Conservation (phyloP, 2,888 invertebrate species). For the Hemithea aestivaria region DNA sequence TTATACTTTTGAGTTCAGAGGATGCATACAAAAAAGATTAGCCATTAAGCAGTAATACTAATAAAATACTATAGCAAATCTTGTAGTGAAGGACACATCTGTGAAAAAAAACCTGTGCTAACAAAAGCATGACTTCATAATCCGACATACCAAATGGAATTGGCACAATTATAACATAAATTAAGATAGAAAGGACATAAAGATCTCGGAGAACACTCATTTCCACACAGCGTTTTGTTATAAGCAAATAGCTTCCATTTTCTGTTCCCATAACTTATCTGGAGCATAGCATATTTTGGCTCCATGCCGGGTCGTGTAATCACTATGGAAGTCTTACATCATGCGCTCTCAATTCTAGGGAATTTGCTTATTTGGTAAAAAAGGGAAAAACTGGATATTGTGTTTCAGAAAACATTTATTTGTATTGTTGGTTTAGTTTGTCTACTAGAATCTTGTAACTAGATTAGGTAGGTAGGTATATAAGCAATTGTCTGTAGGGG, state of each 20-base stretch:
- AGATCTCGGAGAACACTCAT: conserved; percentile 11
- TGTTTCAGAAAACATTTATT: too few species aligned
- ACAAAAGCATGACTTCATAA: conserved; percentile 1
- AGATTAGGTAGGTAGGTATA: too few species aligned
- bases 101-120: too few species aligned
- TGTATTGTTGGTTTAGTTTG: too few species aligned
- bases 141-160: conserved; percentile 10
- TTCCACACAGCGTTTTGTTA: conserved; percentile 19
- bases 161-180: conserved; percentile 15
- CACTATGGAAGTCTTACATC: conserved; percentile 21
- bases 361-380: conserved; percentile 4
- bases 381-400: too few species aligned
- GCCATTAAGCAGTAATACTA: too few species aligned
- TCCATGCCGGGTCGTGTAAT: conserved; percentile 23
- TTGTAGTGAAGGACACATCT: too few species aligned
- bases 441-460: too few species aligned
- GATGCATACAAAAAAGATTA: too few species aligned
- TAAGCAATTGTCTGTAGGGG: too few species aligned
- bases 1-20: too few species aligned
- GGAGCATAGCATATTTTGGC: conserved; percentile 25
- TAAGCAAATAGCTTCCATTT: conserved; percentile 23
- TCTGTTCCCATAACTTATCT: conserved; percentile 24
- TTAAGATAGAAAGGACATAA: conserved; percentile 12
- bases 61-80: too few species aligned
- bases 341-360: conserved; percentile 16